These are phyloP conservation scores for Pygocentrus nattereri DNA, from an alignment of 2,797 vertebrate species.

Conservation along the genomic window DNA sequence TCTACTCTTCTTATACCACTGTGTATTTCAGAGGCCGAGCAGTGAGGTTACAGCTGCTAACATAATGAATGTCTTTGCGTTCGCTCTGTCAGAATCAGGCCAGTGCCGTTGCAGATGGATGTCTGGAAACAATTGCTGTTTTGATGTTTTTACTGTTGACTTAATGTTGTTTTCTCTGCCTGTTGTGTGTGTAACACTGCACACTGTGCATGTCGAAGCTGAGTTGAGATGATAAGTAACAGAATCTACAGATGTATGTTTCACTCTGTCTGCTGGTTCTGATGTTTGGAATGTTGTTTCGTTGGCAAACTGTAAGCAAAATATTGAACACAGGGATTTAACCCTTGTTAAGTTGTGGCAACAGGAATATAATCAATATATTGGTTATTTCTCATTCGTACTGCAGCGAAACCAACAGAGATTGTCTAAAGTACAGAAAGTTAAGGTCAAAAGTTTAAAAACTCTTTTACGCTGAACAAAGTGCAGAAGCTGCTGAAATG, in stretches of 20 bases:
- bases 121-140: conserved; percentile 46
- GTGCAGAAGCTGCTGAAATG: no score
- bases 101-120: conserved; percentile 28
- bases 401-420: accelerated
- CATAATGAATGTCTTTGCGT: conserved; percentile 45
- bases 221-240: not conserved
- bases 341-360: not conserved
- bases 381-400: no score
- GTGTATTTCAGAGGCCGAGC: conserved; percentile 27
- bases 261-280: not conserved
- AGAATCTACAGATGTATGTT: not conserved
- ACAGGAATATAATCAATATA: no score
- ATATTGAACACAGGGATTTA: not conserved
- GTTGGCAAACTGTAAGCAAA: not conserved
- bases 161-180: conserved; percentile 20
- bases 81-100: conserved; percentile 32
- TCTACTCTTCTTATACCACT: conserved; percentile 16
- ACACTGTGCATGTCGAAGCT: not conserved
- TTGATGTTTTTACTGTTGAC: conserved; percentile 37
- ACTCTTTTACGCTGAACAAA: no score
- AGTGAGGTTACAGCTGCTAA: conserved; percentile 34
- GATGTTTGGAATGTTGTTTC: conserved; percentile 10
- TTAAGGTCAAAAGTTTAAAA: no score
- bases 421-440: no score
- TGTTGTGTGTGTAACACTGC: conserved; percentile 6